Base-by-base conservation (phyloP, 2,113 vertebrate species). In the Struthidea cinerea region DNA sequence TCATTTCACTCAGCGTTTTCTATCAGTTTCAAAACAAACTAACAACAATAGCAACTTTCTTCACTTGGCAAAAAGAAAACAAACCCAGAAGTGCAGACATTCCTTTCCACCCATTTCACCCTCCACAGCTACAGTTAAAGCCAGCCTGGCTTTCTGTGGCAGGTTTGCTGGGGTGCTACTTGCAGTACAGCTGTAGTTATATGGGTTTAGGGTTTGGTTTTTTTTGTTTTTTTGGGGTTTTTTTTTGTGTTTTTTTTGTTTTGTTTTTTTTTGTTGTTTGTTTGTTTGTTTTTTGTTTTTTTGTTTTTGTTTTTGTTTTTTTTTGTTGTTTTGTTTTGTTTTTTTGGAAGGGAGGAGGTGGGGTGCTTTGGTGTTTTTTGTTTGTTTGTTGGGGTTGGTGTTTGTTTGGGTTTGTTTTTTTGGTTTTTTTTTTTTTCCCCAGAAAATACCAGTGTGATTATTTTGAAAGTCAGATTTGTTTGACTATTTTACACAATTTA, bases 41-140 rank as follows among this genome's bases (percentile, higher is more conserved):
- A 69, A 67, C n/a, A 67, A 95, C 82, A 96, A 95, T 92, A 84
- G 82, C 85, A 93, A 94, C 85, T 95, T 95, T 96, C 90, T 95
- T 95, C 78, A 4, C 93, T 80, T 46, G 60, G 59, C 9, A 20
- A 69, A 79, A 68, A 56, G 86, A 88, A 89, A 77, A 75, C 65
- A 83, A 93, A 39, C n/a, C 1, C 1, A 79, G 88, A 81, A 92
- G 46, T 1, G 4, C 73, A 84, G 75, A 52, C 76, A 92, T 91
- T 93, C 85, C 84, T 80, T 95, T 85, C 74, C 90, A 28, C 81
- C 57, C 46, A 11, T 86, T 94, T 70, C 74, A 74, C 44, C 46
- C n/a, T 84, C 68, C 33, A 11, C 11, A 42, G 64, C 42, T 71
- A 22, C 63, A 84, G 44, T 57, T 79, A 55, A 71, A 83, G 49